A percentile compares a stretch with the other conserved stretches of the same genome.
phyloP scores from a whole-genome alignment of 2,888 invertebrate species.

The Tholera decimalis region DNA sequence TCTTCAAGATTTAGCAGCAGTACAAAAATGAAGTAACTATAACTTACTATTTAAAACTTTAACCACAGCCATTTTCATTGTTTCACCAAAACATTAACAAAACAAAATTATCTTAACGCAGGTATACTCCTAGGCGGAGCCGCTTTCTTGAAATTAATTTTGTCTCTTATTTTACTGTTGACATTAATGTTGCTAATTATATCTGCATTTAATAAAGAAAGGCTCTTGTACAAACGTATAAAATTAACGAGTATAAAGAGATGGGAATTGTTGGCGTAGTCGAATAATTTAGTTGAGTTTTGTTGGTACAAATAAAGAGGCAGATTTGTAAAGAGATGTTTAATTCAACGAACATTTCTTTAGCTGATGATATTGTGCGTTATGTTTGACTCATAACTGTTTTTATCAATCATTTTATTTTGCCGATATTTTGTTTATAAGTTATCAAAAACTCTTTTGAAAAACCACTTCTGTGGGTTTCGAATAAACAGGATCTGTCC shows the following conservation, averaged over 20 bases:
- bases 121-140: constrained; percentile 43
- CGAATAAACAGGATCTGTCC: constrained; percentile 13
- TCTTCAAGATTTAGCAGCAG: no score
- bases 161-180: constrained; percentile 64
- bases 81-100: constrained; percentile 38
- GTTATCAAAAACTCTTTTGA: no score
- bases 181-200: constrained; percentile 76
- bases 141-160: constrained; percentile 61
- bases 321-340: constrained; percentile 1
- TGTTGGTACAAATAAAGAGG: background rate
- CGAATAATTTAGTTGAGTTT: constrained; percentile 36
- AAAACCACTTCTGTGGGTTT: no score
- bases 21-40: background rate
- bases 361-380: background rate
- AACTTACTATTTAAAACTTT: constrained; percentile 9
- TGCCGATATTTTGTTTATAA: no score
- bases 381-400: background rate
- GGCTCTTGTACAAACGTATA: constrained; percentile 77
- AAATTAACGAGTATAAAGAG: constrained; percentile 76
- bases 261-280: constrained; percentile 29
- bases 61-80: constrained; percentile 18
- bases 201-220: constrained; percentile 79
- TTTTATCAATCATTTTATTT: background rate
- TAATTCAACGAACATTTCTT: background rate
- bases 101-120: constrained; percentile 57